Base-by-base conservation (phyloP, 1,140 invertebrate species). In the Phymastichus coffea region DNA sequence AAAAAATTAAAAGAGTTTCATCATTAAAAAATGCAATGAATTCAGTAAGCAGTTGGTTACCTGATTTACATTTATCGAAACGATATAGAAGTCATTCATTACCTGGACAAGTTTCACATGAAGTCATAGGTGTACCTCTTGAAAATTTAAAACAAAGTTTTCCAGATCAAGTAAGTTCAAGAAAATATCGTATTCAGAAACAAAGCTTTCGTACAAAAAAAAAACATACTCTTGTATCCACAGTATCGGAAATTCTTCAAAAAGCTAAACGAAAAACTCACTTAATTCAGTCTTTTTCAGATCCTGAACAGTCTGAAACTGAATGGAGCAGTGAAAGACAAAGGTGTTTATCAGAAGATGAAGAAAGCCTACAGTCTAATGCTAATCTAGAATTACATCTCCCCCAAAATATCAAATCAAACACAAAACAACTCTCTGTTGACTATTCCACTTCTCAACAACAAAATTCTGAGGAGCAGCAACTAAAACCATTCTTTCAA, bases 1-100 rank as follows among this genome's bases (percentile, higher is more conserved):
- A 88, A 75, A 90, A 91, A 72, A 80, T 87, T 25, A 86, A 87
- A 74, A 73, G 87, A 57, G 85, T 85, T n/a, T 81, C 83, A 2
- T 89, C 87, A 1, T 70, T 91, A 38, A 90, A 90, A 76, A 87
- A 88, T 38, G 91, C 90, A 0, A 90, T 93, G 86, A 89, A 83
- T 69, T 88, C 88, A 1, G 85, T 92, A 66, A 90, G 85, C 68
- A 87, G 86, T 68, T 90, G 91, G 85, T 75, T 94, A 26, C 91
- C 91, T 0, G 90, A 92, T 71, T 80, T 93, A 60, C 89, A 91
- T 76, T 76, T 93, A 40, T 83, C 85, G 7, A 91, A 89, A 74
- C 81, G 90, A 60, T 85, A 88, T 74, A 81, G 91, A 66, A 93
- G 91, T 23, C 87, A 91, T 68, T 93, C 91, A 0, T 80, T 94